Conservation (phyloP, 2,797 vertebrate genomes). For the Falco columbarius region DNA sequence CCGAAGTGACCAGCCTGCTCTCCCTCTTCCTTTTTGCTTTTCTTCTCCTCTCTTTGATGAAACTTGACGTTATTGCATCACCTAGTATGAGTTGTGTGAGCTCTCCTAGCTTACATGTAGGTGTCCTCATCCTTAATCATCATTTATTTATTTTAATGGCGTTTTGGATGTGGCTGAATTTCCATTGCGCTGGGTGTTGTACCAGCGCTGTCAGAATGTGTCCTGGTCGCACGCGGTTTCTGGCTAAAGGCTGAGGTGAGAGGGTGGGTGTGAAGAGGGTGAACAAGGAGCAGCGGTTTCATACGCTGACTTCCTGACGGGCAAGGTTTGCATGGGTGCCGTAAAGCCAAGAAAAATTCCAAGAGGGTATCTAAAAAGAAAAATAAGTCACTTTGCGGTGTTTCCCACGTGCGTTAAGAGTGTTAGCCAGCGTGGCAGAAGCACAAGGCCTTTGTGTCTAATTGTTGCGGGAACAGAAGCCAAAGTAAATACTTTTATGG, state of each 20-base stretch:
- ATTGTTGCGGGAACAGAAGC: not conserved
- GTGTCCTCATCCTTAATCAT: not conserved
- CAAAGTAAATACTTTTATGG: not conserved
- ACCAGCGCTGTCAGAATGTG: not conserved
- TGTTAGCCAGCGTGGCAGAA: not conserved
- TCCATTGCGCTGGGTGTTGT: not conserved
- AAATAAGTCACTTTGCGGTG: fast-evolving
- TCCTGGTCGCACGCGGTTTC: not conserved
- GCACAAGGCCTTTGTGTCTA: not conserved
- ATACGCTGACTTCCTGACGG: not conserved
- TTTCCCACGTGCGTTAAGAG: not conserved
- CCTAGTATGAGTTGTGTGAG: not conserved
- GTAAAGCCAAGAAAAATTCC: not conserved
- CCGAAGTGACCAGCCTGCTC: not conserved
- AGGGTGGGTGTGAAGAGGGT: not conserved
- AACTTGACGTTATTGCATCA: not conserved
- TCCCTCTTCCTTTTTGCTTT: not conserved
- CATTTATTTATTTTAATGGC: not conserved
- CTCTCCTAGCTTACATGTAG: not conserved
- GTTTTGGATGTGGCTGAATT: not conserved
- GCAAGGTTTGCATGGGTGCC: not conserved
- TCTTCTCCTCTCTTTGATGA: not conserved
- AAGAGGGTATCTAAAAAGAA: not conserved
- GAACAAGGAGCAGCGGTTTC: not conserved
- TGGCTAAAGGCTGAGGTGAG: not conserved